Conservation (phyloP, 2,797 vertebrate species). For the Sebastes steindachneri region DNA sequence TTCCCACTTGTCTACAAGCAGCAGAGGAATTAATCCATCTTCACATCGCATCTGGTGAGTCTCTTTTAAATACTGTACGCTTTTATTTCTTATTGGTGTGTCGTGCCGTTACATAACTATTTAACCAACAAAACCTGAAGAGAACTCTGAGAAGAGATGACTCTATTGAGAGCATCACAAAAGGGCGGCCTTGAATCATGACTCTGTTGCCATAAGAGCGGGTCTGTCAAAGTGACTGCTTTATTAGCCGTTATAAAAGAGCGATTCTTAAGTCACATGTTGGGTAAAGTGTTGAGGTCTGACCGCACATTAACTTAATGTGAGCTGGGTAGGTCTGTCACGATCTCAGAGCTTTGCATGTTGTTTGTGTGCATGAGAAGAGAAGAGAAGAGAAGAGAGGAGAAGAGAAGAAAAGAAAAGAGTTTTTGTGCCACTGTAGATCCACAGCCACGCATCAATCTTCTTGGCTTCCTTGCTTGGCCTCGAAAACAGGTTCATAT, state of each 20-base stretch:
- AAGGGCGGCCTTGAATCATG: conserved; percentile 27
- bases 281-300: conserved; percentile 36
- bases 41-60: conserved; percentile 5
- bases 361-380: neutral
- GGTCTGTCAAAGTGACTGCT: conserved; percentile 52
- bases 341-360: neutral
- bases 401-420: neutral
- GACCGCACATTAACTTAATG: neutral
- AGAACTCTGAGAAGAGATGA: neutral
- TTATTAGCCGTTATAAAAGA: conserved; percentile 59
- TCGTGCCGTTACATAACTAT: conserved; percentile 3
- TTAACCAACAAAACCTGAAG: conserved; percentile 8
- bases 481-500: conserved; percentile 53
- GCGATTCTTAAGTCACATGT: conserved; percentile 41
- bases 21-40: neutral
- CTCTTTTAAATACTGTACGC: conserved; percentile 1
- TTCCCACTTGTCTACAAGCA: conserved; percentile 9
- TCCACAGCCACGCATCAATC: conserved; percentile 14
- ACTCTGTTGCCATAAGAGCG: conserved; percentile 64
- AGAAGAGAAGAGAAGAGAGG: neutral
- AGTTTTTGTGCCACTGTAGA: neutral
- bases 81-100: neutral
- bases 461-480: conserved; percentile 29
- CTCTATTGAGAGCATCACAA: conserved; percentile 63
- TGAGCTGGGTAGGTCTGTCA: neutral